Evolutionary conservation across 2,113 vertebrate genomes (phyloP), one percentile per base, ranked within the genome.

Genomic region (Pimephales promelas): DNA sequence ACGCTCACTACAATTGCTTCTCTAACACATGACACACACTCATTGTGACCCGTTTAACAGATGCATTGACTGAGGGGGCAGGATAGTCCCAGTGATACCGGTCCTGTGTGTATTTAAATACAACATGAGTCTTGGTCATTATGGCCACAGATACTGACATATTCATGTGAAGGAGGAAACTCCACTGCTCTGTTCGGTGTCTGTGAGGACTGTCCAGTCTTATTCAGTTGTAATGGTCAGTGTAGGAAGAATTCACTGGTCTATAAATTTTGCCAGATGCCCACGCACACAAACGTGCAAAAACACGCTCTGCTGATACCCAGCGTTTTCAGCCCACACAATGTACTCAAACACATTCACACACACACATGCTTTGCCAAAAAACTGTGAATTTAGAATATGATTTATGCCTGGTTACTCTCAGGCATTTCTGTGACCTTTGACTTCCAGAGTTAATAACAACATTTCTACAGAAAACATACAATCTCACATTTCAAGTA

Each of bases 301-400:
- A 72, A 70, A 73, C 70, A 45, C 49, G 18, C 28, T n/a, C 81
- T 34, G 26, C 40, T 73, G 54, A 74, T 59, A 49, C n/a, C 56
- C 70, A 43, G 47, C 40, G 1, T 76, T 18, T 56, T 66, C 43
- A 22, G 24, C 89, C 84, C 80, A 89, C 89, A 82, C 89, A 34
- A 77, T 45, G 89, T 90, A 90, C 49, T 54, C 26, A 43, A 71
- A 45, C 68, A 26, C 68, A 24, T 6, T 14, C 68, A 13, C 74
- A 57, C 26, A 76, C n/a, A 76, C 20, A 43, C 52, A 77, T 13
- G 31, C 54, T 14, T 6, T 40, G 54, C 74, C 74, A 72, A 28
- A n/a, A n/a, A 26, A 52, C 7, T 28, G 16, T 52, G 18, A n/a
- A 52, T 64, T 52, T 80, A 11, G 40, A 71, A 45, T 5, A 24